Percentiles rank a stretch among this genome's conserved stretches.
These are phyloP conservation scores for Diglossa cyanea DNA, from an alignment of 2,797 vertebrate genomes.

Conservation along the genomic window DNA sequence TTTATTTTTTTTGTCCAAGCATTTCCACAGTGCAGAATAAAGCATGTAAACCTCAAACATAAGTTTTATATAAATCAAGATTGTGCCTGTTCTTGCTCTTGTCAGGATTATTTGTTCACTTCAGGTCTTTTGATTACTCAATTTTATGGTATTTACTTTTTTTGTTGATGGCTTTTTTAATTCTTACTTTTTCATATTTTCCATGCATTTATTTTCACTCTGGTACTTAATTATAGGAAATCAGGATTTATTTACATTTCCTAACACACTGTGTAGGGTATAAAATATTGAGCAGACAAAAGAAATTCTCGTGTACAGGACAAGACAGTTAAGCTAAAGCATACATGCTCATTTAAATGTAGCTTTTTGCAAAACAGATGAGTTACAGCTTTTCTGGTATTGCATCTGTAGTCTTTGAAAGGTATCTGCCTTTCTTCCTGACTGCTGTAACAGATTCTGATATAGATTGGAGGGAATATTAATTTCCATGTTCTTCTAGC, in stretches of 20 bases:
- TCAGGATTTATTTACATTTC: neutral
- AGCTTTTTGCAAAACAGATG: neutral
- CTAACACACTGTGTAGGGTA: neutral
- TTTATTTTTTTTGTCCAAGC: neutral
- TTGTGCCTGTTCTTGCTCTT: neutral
- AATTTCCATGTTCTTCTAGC: neutral
- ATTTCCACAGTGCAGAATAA: neutral
- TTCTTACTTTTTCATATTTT: neutral
- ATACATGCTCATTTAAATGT: neutral
- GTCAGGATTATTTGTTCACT: neutral
- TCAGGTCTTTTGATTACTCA: neutral
- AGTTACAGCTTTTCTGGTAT: neutral
- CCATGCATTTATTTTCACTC: neutral
- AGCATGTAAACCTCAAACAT: neutral
- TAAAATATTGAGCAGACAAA: neutral
- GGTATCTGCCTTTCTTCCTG: neutral
- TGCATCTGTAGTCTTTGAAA: neutral
- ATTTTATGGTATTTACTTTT: neutral
- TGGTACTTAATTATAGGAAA: neutral
- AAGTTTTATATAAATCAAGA: neutral
- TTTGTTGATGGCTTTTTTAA: neutral
- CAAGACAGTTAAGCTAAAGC: neutral
- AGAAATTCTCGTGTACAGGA: neutral
- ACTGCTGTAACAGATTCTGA: neutral
- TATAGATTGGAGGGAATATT: fast-evolving